phyloP scores from a whole-genome alignment of 1,140 invertebrate genomes.

The Papilio dardanus region DNA sequence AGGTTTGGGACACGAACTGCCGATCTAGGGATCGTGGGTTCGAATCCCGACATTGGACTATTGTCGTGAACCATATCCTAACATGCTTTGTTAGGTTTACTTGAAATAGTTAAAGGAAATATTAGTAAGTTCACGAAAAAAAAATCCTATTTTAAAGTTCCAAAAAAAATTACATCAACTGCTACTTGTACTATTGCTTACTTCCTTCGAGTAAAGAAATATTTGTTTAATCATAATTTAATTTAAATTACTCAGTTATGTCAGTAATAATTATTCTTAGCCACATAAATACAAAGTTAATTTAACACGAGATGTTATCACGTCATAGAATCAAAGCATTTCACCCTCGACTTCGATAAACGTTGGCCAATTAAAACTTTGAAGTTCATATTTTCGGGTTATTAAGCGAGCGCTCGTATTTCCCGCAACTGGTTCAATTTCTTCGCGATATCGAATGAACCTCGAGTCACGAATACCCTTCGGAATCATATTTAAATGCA shows the following conservation, averaged over 20 bases:
- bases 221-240: background rate
- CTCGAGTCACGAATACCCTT: conserved; percentile 67
- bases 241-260: background rate
- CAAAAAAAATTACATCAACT: too few relatives aligned
- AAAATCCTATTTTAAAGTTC: too few relatives aligned
- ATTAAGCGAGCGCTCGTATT: conserved; percentile 58
- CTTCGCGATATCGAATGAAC: conserved; percentile 57
- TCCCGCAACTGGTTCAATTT: conserved; percentile 50
- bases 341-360: conserved; percentile 62
- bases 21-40: too few relatives aligned
- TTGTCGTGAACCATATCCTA: too few relatives aligned
- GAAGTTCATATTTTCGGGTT: conserved; percentile 70
- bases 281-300: conserved; percentile 10
- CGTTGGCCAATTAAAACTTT: conserved; percentile 72
- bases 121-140: too few relatives aligned
- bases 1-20: too few relatives aligned
- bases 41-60: too few relatives aligned
- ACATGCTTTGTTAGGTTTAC: too few relatives aligned
- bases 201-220: background rate
- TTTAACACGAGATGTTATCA: conserved; percentile 31
- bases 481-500: conserved; percentile 66
- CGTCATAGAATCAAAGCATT: conserved; percentile 28
- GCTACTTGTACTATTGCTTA: too few relatives aligned
- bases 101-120: too few relatives aligned
- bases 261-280: background rate